Conservation (phyloP, 2,113 vertebrate species). For the Brachypodius melanocephalos region DNA sequence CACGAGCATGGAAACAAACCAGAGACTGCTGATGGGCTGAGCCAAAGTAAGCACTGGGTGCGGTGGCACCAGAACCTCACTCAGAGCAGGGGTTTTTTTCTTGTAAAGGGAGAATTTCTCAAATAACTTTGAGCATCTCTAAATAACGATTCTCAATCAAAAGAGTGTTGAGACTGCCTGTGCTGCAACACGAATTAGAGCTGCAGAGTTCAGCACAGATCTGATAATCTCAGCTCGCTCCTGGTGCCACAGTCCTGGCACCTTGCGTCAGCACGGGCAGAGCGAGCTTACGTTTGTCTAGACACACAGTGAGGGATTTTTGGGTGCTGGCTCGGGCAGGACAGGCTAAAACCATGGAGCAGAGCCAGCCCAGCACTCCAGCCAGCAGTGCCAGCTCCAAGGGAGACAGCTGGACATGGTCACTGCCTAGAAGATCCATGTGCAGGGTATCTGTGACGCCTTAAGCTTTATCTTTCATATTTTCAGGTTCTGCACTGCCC, state of each 20-base stretch:
- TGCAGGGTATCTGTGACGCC: not conserved
- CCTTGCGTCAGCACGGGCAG: not conserved
- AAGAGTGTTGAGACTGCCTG: not conserved
- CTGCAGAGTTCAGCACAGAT: not conserved
- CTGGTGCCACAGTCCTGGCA: not conserved
- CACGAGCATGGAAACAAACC: not conserved
- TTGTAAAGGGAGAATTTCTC: not conserved
- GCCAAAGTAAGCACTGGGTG: not conserved
- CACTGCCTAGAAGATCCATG: not conserved
- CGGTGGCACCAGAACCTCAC: not conserved
- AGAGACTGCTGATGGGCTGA: not conserved
- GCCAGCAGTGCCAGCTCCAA: not conserved
- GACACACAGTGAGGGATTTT: not conserved
- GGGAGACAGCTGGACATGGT: not conserved
- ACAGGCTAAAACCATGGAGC: not conserved
- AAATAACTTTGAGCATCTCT: not conserved
- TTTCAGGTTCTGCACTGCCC: no score
- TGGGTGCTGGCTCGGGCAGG: not conserved
- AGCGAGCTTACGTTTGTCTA: accelerated
- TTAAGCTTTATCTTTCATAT: no score
- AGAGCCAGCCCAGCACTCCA: not conserved
- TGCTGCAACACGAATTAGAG: not conserved
- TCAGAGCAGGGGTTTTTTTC: accelerated
- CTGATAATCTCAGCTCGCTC: not conserved
- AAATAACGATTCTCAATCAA: not conserved